Evolutionary conservation across 2,797 vertebrate genomes (phyloP), one percentile per base, ranked within the genome.

Genomic region (Pseudochaenichthys georgianus): DNA sequence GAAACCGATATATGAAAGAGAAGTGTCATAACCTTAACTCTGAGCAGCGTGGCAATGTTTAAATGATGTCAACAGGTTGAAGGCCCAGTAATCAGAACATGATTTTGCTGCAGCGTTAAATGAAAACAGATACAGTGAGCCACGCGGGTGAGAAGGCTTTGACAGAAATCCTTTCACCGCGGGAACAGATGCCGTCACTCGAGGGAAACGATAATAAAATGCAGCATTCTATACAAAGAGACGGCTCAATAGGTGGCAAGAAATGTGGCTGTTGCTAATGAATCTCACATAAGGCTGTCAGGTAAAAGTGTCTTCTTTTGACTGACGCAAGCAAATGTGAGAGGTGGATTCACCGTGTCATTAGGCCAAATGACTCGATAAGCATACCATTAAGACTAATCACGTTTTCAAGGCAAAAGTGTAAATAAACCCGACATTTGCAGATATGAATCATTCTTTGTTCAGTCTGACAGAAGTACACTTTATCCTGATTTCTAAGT

Each of bases 401-500:
- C 51, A 23, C 9, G 53, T 42, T 48, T 52, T 15, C 5, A 48
- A 55, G 45, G 28, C 6, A 62, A 11, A 46, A 52, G 13, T 9
- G 21, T 38, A 10, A 13, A 38, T 2, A 57, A 45, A 48, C 21
- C 46, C 12, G 34, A 16, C 17, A 15, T 42, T 13, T 47, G 9
- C 15, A 59, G 47, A 17, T 46, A 23, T 58, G 28, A 28, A 9
- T 2, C 5, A 51, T 21, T 42, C 9, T 6, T 45, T 62, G 5
- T 47, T 34, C 61, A n/a, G 63, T 73, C 19, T 9, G 34, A 23
- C 34, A 21, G 34, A 73, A 42, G 42, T 58, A 31, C n/a, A 6
- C 50, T 57, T 64, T 68, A 59, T 64, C n/a, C 43, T 67, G 51
- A 42, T 57, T 65, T 73, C 43, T 13, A 4, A 38, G 62, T 67